A percentile compares a stretch with the other conserved stretches of the same genome.
phyloP scores from a whole-genome alignment of 2,888 invertebrate species.

The Hydropsyche betteni region DNA sequence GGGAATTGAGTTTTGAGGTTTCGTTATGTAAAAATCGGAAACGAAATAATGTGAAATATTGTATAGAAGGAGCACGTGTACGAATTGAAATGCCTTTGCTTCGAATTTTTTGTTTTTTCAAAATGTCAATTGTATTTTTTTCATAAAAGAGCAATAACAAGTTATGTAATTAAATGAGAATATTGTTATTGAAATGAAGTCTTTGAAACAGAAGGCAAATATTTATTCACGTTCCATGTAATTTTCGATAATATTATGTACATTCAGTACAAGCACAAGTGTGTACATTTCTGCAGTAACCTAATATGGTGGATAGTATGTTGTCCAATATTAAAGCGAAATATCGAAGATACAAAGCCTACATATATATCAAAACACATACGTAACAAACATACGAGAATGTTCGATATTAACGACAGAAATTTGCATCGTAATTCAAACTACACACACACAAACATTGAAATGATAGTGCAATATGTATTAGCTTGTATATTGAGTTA shows the following conservation, averaged over 20 bases:
- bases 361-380: too few relatives aligned
- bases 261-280: neutral
- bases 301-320: neutral
- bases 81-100: neutral
- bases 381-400: too few relatives aligned
- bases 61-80: neutral
- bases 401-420: too few relatives aligned
- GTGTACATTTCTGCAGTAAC: neutral
- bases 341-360: constrained; percentile 18
- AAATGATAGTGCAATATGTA: too few relatives aligned
- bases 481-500: too few relatives aligned
- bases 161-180: too few relatives aligned
- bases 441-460: too few relatives aligned
- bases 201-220: neutral
- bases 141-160: too few relatives aligned
- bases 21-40: neutral
- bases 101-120: neutral
- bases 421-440: too few relatives aligned
- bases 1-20: constrained; percentile 30
- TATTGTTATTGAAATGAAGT: neutral
- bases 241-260: constrained; percentile 13
- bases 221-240: constrained; percentile 6
- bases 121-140: too few relatives aligned
- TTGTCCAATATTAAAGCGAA: constrained; percentile 21
- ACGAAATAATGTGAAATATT: constrained; percentile 4